Evolutionary conservation across 2,888 invertebrate species (phyloP).

Genomic region (Metallyticus violacea): DNA sequence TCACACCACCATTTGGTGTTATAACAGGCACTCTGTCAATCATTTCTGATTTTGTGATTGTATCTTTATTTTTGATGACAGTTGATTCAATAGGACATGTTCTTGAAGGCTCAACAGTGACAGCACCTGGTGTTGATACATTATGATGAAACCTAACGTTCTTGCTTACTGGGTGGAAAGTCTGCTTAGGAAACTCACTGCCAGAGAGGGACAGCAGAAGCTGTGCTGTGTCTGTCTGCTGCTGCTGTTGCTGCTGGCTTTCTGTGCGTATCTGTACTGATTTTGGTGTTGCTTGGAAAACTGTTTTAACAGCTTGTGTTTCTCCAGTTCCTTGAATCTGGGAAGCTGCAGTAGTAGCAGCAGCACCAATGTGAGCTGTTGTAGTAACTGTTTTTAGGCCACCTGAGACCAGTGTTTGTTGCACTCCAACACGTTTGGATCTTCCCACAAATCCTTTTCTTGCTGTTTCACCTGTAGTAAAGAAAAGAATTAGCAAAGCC

Average conservation of each 20-base stretch:
- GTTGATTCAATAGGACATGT: slow-evolving; percentile 2
- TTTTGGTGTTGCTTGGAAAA: slow-evolving; percentile 16
- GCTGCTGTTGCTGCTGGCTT: slow-evolving; percentile 11
- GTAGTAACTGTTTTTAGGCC: slow-evolving; percentile 20
- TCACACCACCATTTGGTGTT: slow-evolving; percentile 5
- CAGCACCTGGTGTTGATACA: slow-evolving; percentile 17
- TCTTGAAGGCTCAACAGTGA: slow-evolving; percentile 11
- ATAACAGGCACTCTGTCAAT: slow-evolving; percentile 21
- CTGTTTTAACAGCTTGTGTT: background rate
- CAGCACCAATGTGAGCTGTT: background rate
- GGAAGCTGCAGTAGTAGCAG: background rate
- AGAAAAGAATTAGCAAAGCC: background rate
- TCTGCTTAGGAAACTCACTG: slow-evolving; percentile 24
- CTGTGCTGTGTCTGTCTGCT: slow-evolving; percentile 40
- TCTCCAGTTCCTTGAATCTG: background rate
- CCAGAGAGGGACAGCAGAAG: slow-evolving; percentile 40
- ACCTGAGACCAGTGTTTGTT: slow-evolving; percentile 27
- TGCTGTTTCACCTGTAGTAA: slow-evolving; percentile 24
- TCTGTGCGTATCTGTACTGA: slow-evolving; percentile 1
- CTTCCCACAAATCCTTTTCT: slow-evolving; percentile 28
- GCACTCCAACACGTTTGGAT: slow-evolving; percentile 25
- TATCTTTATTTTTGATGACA: slow-evolving; percentile 10
- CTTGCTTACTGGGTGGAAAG: slow-evolving; percentile 24
- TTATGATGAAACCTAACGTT: slow-evolving; percentile 27
- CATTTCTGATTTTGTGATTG: slow-evolving; percentile 13